These are phyloP conservation scores for Tapera naevia DNA, from an alignment of 2,797 vertebrate genomes.

Conservation along the genomic window DNA sequence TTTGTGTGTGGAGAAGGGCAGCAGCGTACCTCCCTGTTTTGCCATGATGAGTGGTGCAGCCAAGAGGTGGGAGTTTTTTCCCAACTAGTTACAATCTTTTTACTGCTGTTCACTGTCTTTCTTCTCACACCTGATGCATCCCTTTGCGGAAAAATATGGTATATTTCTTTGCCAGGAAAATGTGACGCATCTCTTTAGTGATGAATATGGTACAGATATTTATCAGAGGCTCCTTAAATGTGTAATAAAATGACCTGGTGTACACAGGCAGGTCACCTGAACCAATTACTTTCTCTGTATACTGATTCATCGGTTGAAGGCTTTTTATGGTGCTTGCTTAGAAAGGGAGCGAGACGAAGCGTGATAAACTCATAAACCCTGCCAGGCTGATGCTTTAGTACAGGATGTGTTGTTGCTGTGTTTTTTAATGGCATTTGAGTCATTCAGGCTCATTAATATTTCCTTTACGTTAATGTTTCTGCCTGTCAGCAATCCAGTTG, in stretches of 20 bases:
- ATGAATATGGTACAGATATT: background rate
- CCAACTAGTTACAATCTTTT: background rate
- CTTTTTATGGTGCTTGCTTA: slow-evolving; percentile 59
- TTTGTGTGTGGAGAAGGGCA: background rate
- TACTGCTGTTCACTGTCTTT: background rate
- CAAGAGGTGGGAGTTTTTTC: background rate
- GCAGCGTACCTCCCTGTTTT: background rate
- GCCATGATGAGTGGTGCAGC: background rate
- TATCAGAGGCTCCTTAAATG: slow-evolving; percentile 45
- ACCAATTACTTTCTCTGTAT: slow-evolving; percentile 12
- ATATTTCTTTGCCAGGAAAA: background rate
- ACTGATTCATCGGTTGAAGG: slow-evolving; percentile 17
- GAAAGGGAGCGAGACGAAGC: background rate
- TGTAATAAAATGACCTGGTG: background rate
- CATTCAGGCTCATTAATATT: slow-evolving; percentile 3
- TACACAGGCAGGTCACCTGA: background rate
- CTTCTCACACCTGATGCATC: background rate
- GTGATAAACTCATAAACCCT: slow-evolving; percentile 29
- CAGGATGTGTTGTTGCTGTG: background rate
- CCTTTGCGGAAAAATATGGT: background rate
- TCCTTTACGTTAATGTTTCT: slow-evolving; percentile 29
- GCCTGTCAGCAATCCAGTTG: background rate
- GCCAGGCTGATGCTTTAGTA: background rate
- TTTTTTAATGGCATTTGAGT: slow-evolving; percentile 26
- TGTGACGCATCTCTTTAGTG: background rate